Evolutionary conservation across 2,797 vertebrate species (phyloP), one percentile per base, ranked within the genome.

Genomic region (Spinus pinus): DNA sequence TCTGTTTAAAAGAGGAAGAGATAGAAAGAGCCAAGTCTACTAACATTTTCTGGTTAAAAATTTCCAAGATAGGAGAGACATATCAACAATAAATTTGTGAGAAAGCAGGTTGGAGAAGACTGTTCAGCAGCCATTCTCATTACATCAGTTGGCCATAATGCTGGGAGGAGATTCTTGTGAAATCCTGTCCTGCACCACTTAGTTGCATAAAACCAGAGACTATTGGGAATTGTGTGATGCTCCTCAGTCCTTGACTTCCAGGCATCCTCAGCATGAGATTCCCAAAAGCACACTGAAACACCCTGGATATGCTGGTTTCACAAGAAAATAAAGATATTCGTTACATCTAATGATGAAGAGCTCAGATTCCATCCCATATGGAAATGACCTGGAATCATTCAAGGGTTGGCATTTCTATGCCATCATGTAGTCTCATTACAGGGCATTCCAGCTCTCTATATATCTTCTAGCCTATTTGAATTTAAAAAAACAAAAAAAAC

Each of bases 401-500:
- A 72, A 20, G 6, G 16, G 35, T 7, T 33, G 6, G 3, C 27
- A 64, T 60, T 78, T 60, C 49, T 71, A 37, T 19, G 4, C 3
- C 28, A 50, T 72, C 16, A n/a, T 0, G 1, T 24, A 84, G 20
- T 22, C 9, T 35, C 3, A 54, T 10, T 20, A 17, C 31, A 33
- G 10, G 7, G 9, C 1, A 6, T 3, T 41, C 30, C 20, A 69
- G 5, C 14, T 73, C 25, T 44, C 14, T n/a, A 14, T 44, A n/a
- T 6, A 28, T 13, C 6, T 51, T 17, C 51, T 37, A 54, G 10
- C 0, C 2, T 10, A 4, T 10, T 17, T 30, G 4, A 70, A 53
- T 50, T 49, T 0, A 6, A 24, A 54, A 31, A 25, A 9, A 6
- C 4, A 11, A 24, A 33, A 56, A 56, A 24, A 15, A 0, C 7